A percentile compares a stretch with the other conserved stretches of the same genome.
phyloP scores from a whole-genome alignment of 2,797 vertebrate genomes.

The Tamandua tetradactyla region DNA sequence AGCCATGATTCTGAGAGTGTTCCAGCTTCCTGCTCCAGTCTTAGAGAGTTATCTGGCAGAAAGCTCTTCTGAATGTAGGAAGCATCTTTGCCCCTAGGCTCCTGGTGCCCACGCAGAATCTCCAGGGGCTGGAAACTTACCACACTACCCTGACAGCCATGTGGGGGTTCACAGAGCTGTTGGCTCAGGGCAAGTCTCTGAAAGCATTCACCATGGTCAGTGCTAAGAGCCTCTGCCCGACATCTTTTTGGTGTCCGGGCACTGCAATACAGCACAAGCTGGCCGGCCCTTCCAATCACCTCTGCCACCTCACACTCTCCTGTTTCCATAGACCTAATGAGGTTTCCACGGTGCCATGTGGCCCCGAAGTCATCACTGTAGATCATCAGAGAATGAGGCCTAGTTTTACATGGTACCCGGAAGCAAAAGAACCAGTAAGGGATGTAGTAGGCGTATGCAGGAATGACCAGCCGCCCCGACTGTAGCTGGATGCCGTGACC shows the following conservation, averaged over 20 bases:
- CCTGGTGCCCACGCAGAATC: neutral
- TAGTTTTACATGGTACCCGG: slow-evolving; percentile 82
- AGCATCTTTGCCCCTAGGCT: slow-evolving; percentile 68
- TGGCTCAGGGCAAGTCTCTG: slow-evolving; percentile 79
- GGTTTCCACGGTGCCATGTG: slow-evolving; percentile 87
- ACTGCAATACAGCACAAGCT: slow-evolving; percentile 90
- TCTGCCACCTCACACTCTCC: slow-evolving; percentile 94
- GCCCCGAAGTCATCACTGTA: slow-evolving; percentile 92
- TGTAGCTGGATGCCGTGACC: slow-evolving; percentile 93
- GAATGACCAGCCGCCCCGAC: slow-evolving; percentile 90
- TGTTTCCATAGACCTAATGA: slow-evolving; percentile 72
- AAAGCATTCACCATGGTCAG: slow-evolving; percentile 86
- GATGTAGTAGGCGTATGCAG: slow-evolving; percentile 87
- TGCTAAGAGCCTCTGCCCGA: slow-evolving; percentile 90
- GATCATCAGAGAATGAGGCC: slow-evolving; percentile 88
- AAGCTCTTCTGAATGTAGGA: neutral
- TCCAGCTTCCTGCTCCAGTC: neutral
- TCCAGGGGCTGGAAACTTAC: slow-evolving; percentile 85
- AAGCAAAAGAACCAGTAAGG: slow-evolving; percentile 70
- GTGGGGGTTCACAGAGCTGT: slow-evolving; percentile 85
- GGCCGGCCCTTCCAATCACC: slow-evolving; percentile 79
- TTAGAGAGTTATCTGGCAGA: neutral
- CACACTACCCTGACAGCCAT: slow-evolving; percentile 94
- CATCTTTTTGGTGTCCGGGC: slow-evolving; percentile 85
- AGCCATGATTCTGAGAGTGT: slow-evolving; percentile 86